Evolutionary conservation across 2,113 vertebrate species (phyloP).

Genomic region (Motacilla alba): DNA sequence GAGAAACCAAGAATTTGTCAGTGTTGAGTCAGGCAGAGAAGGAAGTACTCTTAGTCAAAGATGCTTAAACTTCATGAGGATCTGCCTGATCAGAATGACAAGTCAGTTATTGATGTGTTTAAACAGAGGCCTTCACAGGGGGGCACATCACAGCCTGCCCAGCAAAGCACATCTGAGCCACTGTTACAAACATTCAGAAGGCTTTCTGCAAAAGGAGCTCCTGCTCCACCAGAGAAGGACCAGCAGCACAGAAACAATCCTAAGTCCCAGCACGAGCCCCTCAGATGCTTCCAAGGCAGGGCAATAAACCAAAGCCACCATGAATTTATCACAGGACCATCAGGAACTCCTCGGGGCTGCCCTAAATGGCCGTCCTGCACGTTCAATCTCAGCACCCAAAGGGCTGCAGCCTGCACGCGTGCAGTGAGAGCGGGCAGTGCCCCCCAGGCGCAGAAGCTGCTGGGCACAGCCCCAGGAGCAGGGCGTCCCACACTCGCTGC

Average conservation of each 20-base stretch:
- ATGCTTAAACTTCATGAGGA: background rate
- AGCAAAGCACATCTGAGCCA: background rate
- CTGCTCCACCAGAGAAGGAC: background rate
- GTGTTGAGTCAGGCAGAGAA: background rate
- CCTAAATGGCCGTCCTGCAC: background rate
- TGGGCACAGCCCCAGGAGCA: background rate
- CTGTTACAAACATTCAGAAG: background rate
- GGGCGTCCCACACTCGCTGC: background rate
- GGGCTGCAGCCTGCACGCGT: background rate
- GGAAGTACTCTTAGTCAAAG: background rate
- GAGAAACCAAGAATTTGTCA: background rate
- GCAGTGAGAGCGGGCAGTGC: background rate
- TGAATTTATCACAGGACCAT: background rate
- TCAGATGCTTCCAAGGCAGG: background rate
- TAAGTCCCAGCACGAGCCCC: accelerated
- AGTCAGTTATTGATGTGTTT: background rate
- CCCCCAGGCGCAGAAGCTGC: no score
- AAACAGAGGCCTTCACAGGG: background rate
- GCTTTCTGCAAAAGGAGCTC: background rate
- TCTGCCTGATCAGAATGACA: background rate
- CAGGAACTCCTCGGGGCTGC: background rate
- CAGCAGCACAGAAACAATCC: background rate
- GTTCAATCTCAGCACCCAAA: background rate
- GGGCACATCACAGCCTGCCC: background rate
- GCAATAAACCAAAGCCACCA: background rate